These are phyloP conservation scores for Ophion ellenae DNA, from an alignment of 2,888 invertebrate species.

Conservation along the genomic window DNA sequence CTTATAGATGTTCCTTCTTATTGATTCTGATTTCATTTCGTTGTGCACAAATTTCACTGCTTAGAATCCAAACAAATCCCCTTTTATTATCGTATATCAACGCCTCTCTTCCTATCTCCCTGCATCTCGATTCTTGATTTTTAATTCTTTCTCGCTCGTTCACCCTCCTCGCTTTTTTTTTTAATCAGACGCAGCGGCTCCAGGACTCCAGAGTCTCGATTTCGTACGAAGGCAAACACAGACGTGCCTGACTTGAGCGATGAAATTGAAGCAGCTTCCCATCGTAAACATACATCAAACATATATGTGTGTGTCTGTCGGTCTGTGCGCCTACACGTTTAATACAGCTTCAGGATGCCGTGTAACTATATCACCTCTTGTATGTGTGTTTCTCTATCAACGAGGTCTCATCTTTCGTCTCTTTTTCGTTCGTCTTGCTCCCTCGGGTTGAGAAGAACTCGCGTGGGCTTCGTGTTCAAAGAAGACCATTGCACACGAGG, in stretches of 20 bases:
- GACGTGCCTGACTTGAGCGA: not conserved
- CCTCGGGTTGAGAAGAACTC: not conserved
- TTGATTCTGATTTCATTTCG: no score
- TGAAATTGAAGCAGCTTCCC: constrained; percentile 46
- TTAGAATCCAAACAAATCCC: no score
- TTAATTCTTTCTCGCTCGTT: not conserved
- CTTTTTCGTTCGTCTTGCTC: constrained; percentile 11
- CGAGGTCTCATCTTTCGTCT: constrained; percentile 10
- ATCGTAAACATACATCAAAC: constrained; percentile 30
- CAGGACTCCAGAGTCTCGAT: constrained; percentile 28
- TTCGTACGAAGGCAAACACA: constrained; percentile 26
- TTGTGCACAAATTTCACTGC: no score
- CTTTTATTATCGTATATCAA: no score
- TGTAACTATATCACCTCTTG: constrained; percentile 6
- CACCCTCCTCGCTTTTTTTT: not conserved
- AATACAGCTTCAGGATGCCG: not conserved
- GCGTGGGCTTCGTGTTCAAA: constrained; percentile 10
- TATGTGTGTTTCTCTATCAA: not conserved
- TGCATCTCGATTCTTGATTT: not conserved
- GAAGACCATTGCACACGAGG: constrained; percentile 4
- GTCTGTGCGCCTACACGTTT: no score
- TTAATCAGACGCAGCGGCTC: constrained; percentile 24
- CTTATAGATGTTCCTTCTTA: no score
- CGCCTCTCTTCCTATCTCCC: not conserved
- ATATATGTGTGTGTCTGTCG: not conserved